A percentile compares a stretch with the other conserved stretches of the same genome.
These are phyloP conservation scores for Hermodice carunculata DNA, from an alignment of 2,888 invertebrate genomes.

Conservation along the genomic window DNA sequence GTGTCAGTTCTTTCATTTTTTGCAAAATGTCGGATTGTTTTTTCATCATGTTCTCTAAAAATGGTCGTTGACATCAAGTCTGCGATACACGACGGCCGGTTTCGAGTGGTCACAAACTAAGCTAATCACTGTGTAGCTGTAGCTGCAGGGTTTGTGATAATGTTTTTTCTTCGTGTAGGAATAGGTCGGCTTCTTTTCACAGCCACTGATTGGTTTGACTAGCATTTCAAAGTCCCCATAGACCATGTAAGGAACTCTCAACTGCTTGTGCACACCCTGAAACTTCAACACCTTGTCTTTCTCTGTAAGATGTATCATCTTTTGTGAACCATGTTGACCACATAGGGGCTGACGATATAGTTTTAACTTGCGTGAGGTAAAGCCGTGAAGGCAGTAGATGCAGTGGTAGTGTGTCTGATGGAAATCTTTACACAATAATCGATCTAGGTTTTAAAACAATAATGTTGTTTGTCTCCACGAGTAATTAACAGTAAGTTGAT, in stretches of 20 bases:
- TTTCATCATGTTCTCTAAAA: neutral
- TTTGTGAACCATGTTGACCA: too few relatives aligned
- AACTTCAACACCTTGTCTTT: too few relatives aligned
- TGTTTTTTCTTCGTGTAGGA: slow-evolving; percentile 8
- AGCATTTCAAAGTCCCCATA: slow-evolving; percentile 14
- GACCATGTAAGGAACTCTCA: neutral
- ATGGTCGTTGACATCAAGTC: slow-evolving; percentile 16
- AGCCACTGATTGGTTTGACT: neutral
- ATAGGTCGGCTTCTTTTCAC: neutral
- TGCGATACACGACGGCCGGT: slow-evolving; percentile 28
- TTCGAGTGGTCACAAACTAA: too few relatives aligned
- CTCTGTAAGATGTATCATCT: too few relatives aligned
- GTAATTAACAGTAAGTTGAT: too few relatives aligned
- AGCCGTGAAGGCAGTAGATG: slow-evolving; percentile 29
- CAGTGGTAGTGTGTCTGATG: slow-evolving; percentile 1
- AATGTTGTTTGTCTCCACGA: too few relatives aligned
- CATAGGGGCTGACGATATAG: too few relatives aligned
- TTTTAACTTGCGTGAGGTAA: too few relatives aligned
- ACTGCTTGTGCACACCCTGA: too few relatives aligned
- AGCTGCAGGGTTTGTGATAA: neutral
- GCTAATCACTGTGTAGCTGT: too few relatives aligned
- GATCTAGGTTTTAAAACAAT: slow-evolving; percentile 22
- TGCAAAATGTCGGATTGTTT: neutral
- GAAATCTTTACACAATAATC: slow-evolving; percentile 15
- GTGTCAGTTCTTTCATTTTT: neutral